Base-by-base conservation (phyloP, 2,888 invertebrate genomes). In the Stenodera caucasica region DNA sequence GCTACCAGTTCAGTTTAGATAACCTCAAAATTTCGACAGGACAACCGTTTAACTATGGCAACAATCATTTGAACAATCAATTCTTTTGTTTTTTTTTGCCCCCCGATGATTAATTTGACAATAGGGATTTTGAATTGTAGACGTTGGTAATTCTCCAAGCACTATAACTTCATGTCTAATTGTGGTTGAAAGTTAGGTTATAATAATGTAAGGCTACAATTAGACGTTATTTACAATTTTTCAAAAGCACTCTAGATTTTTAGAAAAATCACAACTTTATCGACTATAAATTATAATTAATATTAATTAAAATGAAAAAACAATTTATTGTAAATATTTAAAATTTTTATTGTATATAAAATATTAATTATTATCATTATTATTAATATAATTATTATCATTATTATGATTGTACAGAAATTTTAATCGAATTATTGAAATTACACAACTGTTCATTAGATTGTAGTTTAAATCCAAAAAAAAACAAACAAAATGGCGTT, bases 1-100 rank as follows among this genome's bases (percentile, higher is more conserved):
- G 83, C 84, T 11, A 84, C 84, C 40, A 85, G 84, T 65, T 84
- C 84, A 1, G 84, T 85, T 67, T 84, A 75, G 72, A 58, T 8
- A 54, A 51, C 11, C 53, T 62, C 14, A 61, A 59, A 45, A n/a
- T n/a, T 26, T 26, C 2, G 26, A 2, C 3, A 26, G 26, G 26
- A 26, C 2, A 51, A 26, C 21, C 23, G 21, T 18, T 26, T n/a
- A 9, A 32, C 21, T 11, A 33, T 14, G 11, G 11, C n/a, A 32
- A 53, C 53, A 53, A 53, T 53, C 53, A 53, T 35, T 21, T 3
- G 5, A 53, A 53, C 53, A 53, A 53, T 53, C 53, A 53, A n/a
- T n/a, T 45, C 9, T 21, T n/a, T 45, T 45, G 26, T 26, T 26
- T 26, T 3, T 26, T 26, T 26, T 26, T 26, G 4, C n/a, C n/a